phyloP scores from a whole-genome alignment of 2,113 vertebrate species.

The Desmodus rotundus region DNA sequence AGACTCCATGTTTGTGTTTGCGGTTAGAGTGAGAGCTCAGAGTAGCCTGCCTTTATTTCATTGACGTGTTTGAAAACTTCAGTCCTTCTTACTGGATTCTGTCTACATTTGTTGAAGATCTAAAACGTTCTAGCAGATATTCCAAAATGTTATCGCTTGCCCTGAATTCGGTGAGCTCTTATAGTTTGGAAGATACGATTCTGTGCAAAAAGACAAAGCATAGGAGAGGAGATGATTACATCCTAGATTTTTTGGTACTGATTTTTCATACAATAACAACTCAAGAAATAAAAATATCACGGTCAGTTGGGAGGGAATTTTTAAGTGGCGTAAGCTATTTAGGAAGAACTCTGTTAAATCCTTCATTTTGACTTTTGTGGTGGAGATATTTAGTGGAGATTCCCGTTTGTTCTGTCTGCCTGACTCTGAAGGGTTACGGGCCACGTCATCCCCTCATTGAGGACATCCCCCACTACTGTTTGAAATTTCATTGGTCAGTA shows the following conservation, averaged over 20 bases:
- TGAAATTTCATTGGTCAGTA: neutral
- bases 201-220: neutral
- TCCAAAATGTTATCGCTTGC: neutral
- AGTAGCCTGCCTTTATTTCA: neutral
- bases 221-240: constrained; percentile 33
- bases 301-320: neutral
- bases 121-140: constrained; percentile 4
- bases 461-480: neutral
- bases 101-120: neutral
- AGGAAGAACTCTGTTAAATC: neutral
- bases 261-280: constrained; percentile 39
- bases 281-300: constrained; percentile 27
- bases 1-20: neutral
- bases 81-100: neutral
- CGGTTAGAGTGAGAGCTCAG: neutral
- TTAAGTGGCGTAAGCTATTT: neutral
- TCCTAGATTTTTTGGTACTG: neutral
- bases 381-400: neutral
- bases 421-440: neutral
- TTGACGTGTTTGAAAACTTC: neutral
- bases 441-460: neutral
- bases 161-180: neutral
- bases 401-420: neutral
- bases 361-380: neutral
- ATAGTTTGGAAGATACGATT: constrained; percentile 29